Base-by-base conservation (phyloP, 2,888 invertebrate species). In the Ferdinandea cuprea region DNA sequence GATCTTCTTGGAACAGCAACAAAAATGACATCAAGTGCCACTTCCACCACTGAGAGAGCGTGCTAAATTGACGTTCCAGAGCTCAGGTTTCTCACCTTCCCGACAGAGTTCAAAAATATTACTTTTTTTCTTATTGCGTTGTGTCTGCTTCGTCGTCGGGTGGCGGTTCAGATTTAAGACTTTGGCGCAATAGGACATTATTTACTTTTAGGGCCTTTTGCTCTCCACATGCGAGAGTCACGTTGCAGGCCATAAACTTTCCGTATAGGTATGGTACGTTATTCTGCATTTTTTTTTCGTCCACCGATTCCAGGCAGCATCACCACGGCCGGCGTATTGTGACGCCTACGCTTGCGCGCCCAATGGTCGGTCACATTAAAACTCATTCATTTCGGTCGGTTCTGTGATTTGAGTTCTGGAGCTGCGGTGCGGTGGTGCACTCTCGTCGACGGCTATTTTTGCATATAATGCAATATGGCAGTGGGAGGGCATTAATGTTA, bases 401-500 rank as follows among this genome's bases (percentile, higher is more conserved):
- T 66, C 61, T 61, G 56, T 72, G 81, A 83, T 83, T 83, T 83
- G 68, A 37, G 73, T 72, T 78, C 72, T 78, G 72, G 58, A 66
- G 46, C 66, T 65, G 42, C 32, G 65, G 72, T 74, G 79, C 68
- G 17, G 42, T 40, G 65, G 72, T 74, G 79, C 68, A 25, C 59
- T 79, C 73, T 79, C 50, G 61, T 50, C 40, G 59, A 40, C 42
- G 28, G 30, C 32, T 19, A 50, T 50, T 50, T 71, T 54, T 71
- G 77, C 83, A 83, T 83, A 83, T 83, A 83, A 78, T 63, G 78
- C 50, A 81, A 59, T 40, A 59, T 50, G 63, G 35, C 72, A 68
- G 83, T 83, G 78, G 83, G 83, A 83, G 83, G 83, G 78, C 83
- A 83, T 83, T 83, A 83, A 78, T 83, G 78, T 69, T 80, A 68